phyloP scores from a whole-genome alignment of 2,888 invertebrate genomes.

The Acronicta aceris region DNA sequence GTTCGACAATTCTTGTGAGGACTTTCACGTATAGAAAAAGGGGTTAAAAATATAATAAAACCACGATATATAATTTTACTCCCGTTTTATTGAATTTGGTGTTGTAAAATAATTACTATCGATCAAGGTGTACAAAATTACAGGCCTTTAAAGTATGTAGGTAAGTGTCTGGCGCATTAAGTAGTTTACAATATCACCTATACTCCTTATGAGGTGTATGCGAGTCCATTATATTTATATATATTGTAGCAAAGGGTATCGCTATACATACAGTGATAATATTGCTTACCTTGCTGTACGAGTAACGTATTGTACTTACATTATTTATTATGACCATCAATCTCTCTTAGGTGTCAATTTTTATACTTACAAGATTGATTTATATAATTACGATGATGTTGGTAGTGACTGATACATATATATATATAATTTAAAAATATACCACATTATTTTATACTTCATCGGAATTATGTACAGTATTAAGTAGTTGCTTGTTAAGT shows the following conservation, averaged over 20 bases:
- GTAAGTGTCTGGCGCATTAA: slow-evolving; percentile 77
- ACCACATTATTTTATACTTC: slow-evolving; percentile 55
- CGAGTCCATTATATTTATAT: slow-evolving; percentile 73
- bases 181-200: slow-evolving; percentile 65
- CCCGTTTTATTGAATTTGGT: slow-evolving; percentile 84
- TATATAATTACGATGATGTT: slow-evolving; percentile 60
- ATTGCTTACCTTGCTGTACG: slow-evolving; percentile 81
- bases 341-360: slow-evolving; percentile 61
- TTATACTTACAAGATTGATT: slow-evolving; percentile 69
- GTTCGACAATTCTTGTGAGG: too few relatives aligned
- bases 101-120: slow-evolving; percentile 84
- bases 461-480: slow-evolving; percentile 63
- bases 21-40: too few relatives aligned
- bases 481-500: slow-evolving; percentile 43
- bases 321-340: slow-evolving; percentile 51
- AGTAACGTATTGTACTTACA: slow-evolving; percentile 73
- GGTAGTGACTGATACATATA: slow-evolving; percentile 55
- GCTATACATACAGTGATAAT: slow-evolving; percentile 72
- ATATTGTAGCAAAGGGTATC: slow-evolving; percentile 71
- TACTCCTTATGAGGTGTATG: slow-evolving; percentile 69
- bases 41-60: slow-evolving; percentile 66
- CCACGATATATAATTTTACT: slow-evolving; percentile 71
- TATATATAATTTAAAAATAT: slow-evolving; percentile 57
- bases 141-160: slow-evolving; percentile 83
- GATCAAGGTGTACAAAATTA: slow-evolving; percentile 87